Evolutionary conservation across 1,140 invertebrate genomes (phyloP), one percentile per base, ranked within the genome.

Genomic region (Sarcophaga bullata): DNA sequence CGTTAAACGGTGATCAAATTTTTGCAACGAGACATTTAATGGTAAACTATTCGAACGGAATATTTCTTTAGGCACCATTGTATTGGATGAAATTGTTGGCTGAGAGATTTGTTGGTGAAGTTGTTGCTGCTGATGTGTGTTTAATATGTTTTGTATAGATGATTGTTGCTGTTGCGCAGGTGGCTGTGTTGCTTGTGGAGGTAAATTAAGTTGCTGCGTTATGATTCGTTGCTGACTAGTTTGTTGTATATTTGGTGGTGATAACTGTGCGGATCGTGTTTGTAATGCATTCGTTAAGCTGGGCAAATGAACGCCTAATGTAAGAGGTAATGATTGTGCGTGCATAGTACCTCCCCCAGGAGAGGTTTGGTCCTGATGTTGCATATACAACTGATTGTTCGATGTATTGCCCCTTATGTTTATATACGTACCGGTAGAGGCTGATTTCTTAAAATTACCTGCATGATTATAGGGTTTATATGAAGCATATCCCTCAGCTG

Each of bases 41-140:
- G 92, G 92, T 84, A 93, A 83, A 86, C 92, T 93, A 85, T 92
- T 92, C 73, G 92, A 93, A 15, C 92, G 91, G 87, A 91, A 92
- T 86, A 92, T 92, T 84, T 93, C 92, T 72, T 90, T 90, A 48
- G 87, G 87, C 17, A 68, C n/a, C 83, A 89, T 50, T n/a, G 73
- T 50, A 80, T 83, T 83, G 19, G 68, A 47, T 17, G 72, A 10
- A 10, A 58, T 9, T 81, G 54, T 46, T 37, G 19, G 6, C 9
- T 62, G 54, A 37, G 48, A 49, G n/a, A 81, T 46, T 19, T 81
- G 80, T 8, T 47, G n/a, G 6, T 76, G 73, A 49, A 15, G 86
- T 0, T 84, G 86, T 6, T 86, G 86, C 47, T 62, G 85, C 58
- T 73, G 73, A 7, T 73, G 73, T 76, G 48, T 10, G 10, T 78